A percentile compares a stretch with the other conserved stretches of the same genome.
These are phyloP conservation scores for Pseudochirops cupreus DNA, from an alignment of 2,797 vertebrate species.

Conservation along the genomic window DNA sequence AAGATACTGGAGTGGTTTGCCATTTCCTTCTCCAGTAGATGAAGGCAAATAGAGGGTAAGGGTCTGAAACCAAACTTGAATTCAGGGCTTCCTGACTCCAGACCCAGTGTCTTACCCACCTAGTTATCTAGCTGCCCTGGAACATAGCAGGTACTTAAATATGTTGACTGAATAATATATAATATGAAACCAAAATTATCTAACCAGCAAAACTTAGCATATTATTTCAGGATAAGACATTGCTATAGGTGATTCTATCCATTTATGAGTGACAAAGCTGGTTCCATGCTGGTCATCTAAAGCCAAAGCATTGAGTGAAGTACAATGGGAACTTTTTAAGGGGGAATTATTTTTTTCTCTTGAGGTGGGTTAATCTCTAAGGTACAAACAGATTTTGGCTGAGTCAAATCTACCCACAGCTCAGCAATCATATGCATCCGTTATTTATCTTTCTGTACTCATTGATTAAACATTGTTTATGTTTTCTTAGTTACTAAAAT, in stretches of 20 bases:
- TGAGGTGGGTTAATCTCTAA: slow-evolving; percentile 49
- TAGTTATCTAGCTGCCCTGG: too few relatives aligned
- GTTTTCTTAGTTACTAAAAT: slow-evolving; percentile 72
- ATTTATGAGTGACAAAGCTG: slow-evolving; percentile 63
- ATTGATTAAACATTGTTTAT: slow-evolving; percentile 35
- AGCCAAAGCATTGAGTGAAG: slow-evolving; percentile 64
- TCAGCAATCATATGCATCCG: slow-evolving; percentile 69
- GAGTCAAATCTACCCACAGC: slow-evolving; percentile 67
- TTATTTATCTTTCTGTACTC: slow-evolving; percentile 60
- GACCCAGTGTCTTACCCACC: too few relatives aligned
- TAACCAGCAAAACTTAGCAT: too few relatives aligned
- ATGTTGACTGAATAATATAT: too few relatives aligned
- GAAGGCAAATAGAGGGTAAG: not conserved
- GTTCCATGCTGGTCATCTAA: slow-evolving; percentile 76
- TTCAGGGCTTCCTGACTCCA: too few relatives aligned
- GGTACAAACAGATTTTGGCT: slow-evolving; percentile 19
- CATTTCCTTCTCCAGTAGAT: not conserved
- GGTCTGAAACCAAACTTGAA: too few relatives aligned
- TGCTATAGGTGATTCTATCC: slow-evolving; percentile 56
- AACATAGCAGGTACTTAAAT: too few relatives aligned
- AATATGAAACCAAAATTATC: too few relatives aligned
- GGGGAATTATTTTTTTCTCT: slow-evolving; percentile 4
- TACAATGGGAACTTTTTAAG: slow-evolving; percentile 69
- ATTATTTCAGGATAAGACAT: not conserved
- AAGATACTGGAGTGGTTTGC: not conserved